A percentile compares a stretch with the other conserved stretches of the same genome.
phyloP scores from a whole-genome alignment of 2,113 vertebrate genomes.

The Hemiprocne comata region DNA sequence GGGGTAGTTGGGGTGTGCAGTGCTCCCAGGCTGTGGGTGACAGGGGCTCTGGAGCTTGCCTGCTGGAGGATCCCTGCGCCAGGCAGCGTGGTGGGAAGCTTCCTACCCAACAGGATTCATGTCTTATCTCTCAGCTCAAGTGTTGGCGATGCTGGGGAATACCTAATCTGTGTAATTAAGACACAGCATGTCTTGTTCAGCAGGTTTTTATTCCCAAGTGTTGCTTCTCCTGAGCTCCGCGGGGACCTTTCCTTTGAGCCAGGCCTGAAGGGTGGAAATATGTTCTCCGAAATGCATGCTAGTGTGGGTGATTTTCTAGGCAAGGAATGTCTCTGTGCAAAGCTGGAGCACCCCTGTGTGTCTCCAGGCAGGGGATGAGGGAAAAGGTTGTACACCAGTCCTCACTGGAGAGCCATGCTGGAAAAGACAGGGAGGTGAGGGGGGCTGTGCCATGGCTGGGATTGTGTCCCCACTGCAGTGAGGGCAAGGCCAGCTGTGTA shows the following conservation, averaged over 20 bases:
- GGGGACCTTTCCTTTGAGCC: not conserved
- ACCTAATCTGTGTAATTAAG: not conserved
- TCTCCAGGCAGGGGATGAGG: not conserved
- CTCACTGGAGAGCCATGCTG: not conserved
- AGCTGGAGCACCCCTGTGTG: not conserved
- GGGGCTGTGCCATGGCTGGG: not conserved
- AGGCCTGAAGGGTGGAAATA: not conserved
- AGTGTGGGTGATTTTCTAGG: not conserved
- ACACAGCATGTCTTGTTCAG: accelerated
- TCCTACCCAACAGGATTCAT: not conserved
- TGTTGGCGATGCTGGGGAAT: not conserved
- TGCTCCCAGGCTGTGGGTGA: not conserved
- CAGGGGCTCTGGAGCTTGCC: accelerated
- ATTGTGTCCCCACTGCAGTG: not conserved
- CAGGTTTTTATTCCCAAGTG: conserved; percentile 1
- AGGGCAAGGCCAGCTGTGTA: not conserved
- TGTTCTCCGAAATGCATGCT: not conserved
- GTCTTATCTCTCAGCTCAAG: not conserved
- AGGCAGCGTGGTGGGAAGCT: not conserved
- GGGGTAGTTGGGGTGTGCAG: accelerated
- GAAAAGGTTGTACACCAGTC: not conserved
- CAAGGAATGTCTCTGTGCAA: not conserved
- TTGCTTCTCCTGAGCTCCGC: not conserved
- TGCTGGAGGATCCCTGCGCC: not conserved
- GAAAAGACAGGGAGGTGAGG: not conserved